Evolutionary conservation across 2,888 invertebrate species (phyloP).

Genomic region (Apamea sordens): DNA sequence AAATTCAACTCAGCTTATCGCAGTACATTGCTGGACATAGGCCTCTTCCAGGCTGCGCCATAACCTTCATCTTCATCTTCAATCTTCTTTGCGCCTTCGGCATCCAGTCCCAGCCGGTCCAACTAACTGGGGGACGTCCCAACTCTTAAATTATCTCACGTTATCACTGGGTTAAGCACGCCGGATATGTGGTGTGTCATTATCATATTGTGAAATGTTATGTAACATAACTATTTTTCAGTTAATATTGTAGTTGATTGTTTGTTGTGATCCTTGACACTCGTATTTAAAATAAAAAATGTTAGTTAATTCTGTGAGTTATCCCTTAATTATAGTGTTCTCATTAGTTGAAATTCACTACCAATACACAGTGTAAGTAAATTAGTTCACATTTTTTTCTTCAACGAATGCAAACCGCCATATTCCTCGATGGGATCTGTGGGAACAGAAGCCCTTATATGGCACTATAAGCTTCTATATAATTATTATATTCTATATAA

Average conservation of each 20-base stretch:
- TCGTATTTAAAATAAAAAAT: slow-evolving; percentile 9
- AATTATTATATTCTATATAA: too few species aligned
- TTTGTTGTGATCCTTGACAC: not conserved
- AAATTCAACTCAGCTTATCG: not conserved
- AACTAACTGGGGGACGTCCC: not conserved
- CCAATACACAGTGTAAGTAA: slow-evolving; percentile 15
- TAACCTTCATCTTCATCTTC: too few species aligned
- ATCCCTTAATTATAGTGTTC: slow-evolving; percentile 6
- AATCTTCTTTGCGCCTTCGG: too few species aligned
- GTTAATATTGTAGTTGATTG: slow-evolving; percentile 14
- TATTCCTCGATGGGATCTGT: not conserved
- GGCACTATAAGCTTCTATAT: not conserved
- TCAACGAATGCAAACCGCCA: not conserved
- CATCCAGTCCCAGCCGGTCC: not conserved
- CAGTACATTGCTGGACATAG: not conserved
- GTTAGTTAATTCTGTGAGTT: slow-evolving; percentile 14
- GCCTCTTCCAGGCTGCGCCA: not conserved
- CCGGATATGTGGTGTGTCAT: slow-evolving; percentile 29
- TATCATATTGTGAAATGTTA: not conserved
- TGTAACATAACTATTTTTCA: slow-evolving; percentile 5
- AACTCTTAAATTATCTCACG: not conserved
- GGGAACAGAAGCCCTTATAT: not conserved
- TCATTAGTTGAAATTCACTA: not conserved
- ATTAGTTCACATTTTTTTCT: not conserved
- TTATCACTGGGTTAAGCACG: slow-evolving; percentile 19